Evolutionary conservation across 2,888 invertebrate species (phyloP).

Genomic region (Mesoligia furuncula): DNA sequence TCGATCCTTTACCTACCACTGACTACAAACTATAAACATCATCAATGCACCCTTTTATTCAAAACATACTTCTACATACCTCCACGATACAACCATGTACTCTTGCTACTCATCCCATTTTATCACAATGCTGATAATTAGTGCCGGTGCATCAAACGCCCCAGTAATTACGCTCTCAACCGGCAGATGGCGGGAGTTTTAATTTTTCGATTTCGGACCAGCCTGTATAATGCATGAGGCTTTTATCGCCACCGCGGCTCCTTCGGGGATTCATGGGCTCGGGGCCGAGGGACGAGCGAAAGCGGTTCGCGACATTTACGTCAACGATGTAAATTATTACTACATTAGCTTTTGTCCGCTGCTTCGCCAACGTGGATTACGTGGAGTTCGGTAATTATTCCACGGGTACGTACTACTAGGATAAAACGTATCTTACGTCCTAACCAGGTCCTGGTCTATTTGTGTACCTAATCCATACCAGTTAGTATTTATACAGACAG

Average conservation of each 20-base stretch:
- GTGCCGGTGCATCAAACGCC: slow-evolving; percentile 78
- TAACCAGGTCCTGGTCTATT: not conserved
- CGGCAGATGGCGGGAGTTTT: slow-evolving; percentile 88
- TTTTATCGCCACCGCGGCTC: slow-evolving; percentile 89
- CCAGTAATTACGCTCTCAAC: slow-evolving; percentile 80
- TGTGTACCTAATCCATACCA: not conserved
- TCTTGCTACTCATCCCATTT: slow-evolving; percentile 45
- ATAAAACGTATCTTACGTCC: not conserved
- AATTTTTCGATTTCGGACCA: slow-evolving; percentile 90
- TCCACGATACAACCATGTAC: slow-evolving; percentile 22
- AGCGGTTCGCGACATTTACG: slow-evolving; percentile 57
- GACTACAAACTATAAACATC: not conserved
- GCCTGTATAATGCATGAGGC: slow-evolving; percentile 89
- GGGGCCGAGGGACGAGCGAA: slow-evolving; percentile 57
- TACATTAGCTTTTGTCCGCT: not conserved
- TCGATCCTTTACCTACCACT: not conserved
- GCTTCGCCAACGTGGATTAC: too few relatives aligned
- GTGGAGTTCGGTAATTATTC: not conserved
- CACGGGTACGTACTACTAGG: not conserved
- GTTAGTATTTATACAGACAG: not conserved
- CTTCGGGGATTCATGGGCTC: slow-evolving; percentile 81
- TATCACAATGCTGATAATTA: slow-evolving; percentile 73
- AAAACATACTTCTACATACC: slow-evolving; percentile 1
- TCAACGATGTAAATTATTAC: not conserved
- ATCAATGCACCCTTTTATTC: slow-evolving; percentile 19